Evolutionary conservation across 1,140 invertebrate genomes (phyloP).

Genomic region (Andricus grossulariae): DNA sequence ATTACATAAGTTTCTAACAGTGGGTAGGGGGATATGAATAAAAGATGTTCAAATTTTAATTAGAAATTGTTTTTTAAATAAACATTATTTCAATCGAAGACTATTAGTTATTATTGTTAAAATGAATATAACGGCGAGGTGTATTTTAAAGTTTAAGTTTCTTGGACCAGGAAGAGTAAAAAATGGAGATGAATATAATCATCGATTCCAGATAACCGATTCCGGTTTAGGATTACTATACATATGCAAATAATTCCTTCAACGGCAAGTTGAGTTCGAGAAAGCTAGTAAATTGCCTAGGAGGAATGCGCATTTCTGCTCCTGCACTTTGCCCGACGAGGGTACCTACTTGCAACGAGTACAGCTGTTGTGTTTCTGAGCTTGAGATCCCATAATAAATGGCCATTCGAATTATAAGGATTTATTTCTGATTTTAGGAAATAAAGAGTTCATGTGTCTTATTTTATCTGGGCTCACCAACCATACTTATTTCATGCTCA

Average conservation of each 20-base stretch:
- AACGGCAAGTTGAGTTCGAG: conserved; percentile 55
- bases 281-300: conserved; percentile 67
- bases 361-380: neutral
- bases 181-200: neutral
- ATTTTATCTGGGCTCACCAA: neutral
- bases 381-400: conserved; percentile 1
- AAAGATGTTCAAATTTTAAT: no score
- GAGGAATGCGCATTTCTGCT: conserved; percentile 67
- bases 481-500: no score
- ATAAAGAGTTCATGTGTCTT: neutral
- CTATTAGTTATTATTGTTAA: no score
- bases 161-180: neutral
- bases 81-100: no score
- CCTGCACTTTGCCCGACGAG: conserved; percentile 55
- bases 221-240: conserved; percentile 6
- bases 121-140: no score
- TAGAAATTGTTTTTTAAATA: no score
- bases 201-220: neutral
- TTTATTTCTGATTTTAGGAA: neutral
- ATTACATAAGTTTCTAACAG: no score
- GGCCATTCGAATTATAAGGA: neutral
- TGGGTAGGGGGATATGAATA: no score
- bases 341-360: neutral
- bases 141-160: no score
- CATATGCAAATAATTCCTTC: conserved; percentile 55